Percentiles rank a stretch among this genome's conserved stretches.
phyloP scores from a whole-genome alignment of 2,888 invertebrate genomes.

The Chymomyza amoena region DNA sequence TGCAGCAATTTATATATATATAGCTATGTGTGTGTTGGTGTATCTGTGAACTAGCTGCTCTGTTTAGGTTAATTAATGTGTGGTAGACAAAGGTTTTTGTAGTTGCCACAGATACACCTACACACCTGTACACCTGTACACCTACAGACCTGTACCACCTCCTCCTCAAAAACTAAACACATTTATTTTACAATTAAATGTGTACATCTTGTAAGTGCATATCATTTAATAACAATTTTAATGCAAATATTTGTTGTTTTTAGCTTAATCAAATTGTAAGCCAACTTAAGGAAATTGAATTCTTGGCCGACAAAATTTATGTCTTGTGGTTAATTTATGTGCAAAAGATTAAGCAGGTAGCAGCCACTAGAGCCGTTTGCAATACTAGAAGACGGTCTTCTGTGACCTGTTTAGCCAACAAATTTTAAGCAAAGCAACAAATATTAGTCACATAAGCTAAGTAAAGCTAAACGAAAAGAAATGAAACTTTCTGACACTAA shows the following conservation, averaged over 20 bases:
- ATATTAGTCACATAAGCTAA: neutral
- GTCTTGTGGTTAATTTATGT: conserved; percentile 36
- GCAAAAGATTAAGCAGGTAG: conserved; percentile 17
- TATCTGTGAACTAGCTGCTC: neutral
- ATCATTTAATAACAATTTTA: conserved; percentile 47
- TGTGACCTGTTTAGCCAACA: conserved; percentile 7
- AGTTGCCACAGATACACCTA: neutral
- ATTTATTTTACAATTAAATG: conserved; percentile 26
- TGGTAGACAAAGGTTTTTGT: conserved; percentile 45
- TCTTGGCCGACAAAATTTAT: conserved; percentile 37
- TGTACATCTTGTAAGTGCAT: conserved; percentile 11
- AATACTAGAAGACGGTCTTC: neutral
- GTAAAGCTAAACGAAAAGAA: neutral
- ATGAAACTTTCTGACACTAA: conserved; percentile 23
- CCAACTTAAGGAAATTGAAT: conserved; percentile 40
- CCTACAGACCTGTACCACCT: too few species aligned
- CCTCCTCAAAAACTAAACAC: neutral
- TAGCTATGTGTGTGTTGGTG: neutral
- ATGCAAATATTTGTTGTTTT: conserved; percentile 22
- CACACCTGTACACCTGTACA: too few species aligned
- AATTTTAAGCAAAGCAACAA: neutral
- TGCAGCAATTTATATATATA: conserved; percentile 1
- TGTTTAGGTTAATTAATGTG: conserved; percentile 54
- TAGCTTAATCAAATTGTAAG: conserved; percentile 9
- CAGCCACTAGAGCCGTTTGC: neutral